A percentile compares a stretch with the other conserved stretches of the same genome.
phyloP scores from a whole-genome alignment of 2,113 vertebrate species.

The Cebus imitator region DNA sequence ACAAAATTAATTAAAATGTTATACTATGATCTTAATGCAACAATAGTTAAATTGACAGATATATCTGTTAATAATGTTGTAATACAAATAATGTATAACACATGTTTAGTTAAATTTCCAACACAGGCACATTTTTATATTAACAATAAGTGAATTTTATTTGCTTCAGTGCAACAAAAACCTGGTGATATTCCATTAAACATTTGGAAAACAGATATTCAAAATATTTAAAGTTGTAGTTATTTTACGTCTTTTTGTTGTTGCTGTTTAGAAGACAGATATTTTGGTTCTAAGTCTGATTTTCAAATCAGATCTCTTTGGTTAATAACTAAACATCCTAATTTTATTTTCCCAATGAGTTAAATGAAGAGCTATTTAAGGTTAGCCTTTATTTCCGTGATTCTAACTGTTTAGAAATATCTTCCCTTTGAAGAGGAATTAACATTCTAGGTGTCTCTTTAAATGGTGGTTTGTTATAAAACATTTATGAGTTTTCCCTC shows the following conservation, averaged over 20 bases:
- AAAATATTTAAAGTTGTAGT: constrained; percentile 33
- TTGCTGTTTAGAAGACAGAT: neutral
- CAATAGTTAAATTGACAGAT: neutral
- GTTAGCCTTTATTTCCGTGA: neutral
- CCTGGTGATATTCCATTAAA: neutral
- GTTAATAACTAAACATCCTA: neutral
- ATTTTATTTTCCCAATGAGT: neutral
- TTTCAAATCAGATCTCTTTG: neutral
- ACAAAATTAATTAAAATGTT: neutral
- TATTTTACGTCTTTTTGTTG: neutral
- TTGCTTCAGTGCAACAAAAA: neutral
- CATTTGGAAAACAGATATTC: neutral
- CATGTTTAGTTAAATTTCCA: neutral
- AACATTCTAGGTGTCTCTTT: neutral
- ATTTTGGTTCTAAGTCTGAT: neutral
- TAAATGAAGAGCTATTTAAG: neutral
- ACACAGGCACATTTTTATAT: neutral
- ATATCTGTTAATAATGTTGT: neutral
- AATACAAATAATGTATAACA: neutral
- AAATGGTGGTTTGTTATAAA: neutral
- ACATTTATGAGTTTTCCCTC: neutral
- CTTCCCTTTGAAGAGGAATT: rapidly evolving
- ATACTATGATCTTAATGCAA: neutral
- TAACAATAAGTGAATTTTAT: neutral
- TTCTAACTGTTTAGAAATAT: neutral